phyloP scores from a whole-genome alignment of 2,113 vertebrate genomes.

The Cochlearius cochlearius region DNA sequence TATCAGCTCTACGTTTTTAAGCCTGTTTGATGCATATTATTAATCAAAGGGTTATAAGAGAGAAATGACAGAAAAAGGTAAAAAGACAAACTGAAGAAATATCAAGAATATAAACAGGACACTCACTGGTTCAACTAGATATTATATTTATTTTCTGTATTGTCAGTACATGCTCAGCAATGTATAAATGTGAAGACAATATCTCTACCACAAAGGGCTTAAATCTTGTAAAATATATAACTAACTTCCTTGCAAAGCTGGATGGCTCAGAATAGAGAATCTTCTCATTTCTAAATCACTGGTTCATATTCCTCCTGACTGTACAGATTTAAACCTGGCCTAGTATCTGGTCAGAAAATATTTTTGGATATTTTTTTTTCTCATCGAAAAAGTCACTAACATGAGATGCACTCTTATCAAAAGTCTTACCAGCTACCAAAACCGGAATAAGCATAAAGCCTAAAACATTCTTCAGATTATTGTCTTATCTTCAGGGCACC shows the following conservation, averaged over 20 bases:
- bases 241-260: not conserved
- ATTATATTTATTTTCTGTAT: not conserved
- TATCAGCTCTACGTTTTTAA: not conserved
- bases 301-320: not conserved
- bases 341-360: not conserved
- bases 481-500: not conserved
- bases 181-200: not conserved
- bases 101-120: not conserved
- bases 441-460: not conserved
- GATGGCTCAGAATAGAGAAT: not conserved
- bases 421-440: not conserved
- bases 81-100: not conserved
- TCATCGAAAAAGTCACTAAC: not conserved
- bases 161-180: not conserved
- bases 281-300: not conserved
- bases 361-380: not conserved
- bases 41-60: not conserved
- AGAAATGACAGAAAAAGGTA: not conserved
- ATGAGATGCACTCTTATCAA: not conserved
- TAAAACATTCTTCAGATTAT: not conserved
- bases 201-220: not conserved
- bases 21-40: not conserved
- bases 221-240: not conserved
- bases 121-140: not conserved
- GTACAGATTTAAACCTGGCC: not conserved